Base-by-base conservation (phyloP, 2,797 vertebrate genomes). In the Intellagama lesueurii region DNA sequence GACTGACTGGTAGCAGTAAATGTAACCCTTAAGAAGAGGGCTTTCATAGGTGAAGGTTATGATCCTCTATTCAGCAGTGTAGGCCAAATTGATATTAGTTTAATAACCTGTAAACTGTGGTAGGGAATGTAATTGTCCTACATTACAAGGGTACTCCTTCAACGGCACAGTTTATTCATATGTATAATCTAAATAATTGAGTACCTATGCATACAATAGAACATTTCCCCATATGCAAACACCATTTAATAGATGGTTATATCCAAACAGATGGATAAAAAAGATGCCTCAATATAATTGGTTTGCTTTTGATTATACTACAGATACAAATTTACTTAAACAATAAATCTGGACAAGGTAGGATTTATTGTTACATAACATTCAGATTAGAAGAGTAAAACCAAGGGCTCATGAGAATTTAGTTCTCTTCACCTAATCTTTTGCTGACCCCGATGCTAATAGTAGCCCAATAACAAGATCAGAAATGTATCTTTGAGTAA, bases 111-210 rank as follows among this genome's bases (percentile, higher is more conserved):
- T 97, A 97, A 97, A 97, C 96, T 96, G 94, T 95, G 93, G 92
- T 95, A 94, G 94, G 95, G 96, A 97, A 96, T 97, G 96, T 97
- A 97, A 97, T 97, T 97, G 96, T 97, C 96, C 95, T 96, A 94
- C 84, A 97, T 97, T 97, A 97, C 96, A 97, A 96, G 95, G 90
- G 92, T 96, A 95, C 88, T 95, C 95, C 95, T 96, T 96, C 94
- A 93, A 95, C 94, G 91, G 92, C 94, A 95, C 89, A 94, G 94
- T 96, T 97, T 97, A 97, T 97, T 97, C 94, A 96, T 96, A 97
- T 90, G 97, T 96, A 95, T 97, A 96, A 97, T 97, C 96, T 97
- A 97, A 97, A 97, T 97, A 97, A 97, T 97, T 97, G 95, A 97
- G 91, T 96, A 97, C 93, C 92, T 96, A 95, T 94, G 96, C 96